Conservation (phyloP, 2,888 invertebrate species). For the Cheiracanthium punctorium region DNA sequence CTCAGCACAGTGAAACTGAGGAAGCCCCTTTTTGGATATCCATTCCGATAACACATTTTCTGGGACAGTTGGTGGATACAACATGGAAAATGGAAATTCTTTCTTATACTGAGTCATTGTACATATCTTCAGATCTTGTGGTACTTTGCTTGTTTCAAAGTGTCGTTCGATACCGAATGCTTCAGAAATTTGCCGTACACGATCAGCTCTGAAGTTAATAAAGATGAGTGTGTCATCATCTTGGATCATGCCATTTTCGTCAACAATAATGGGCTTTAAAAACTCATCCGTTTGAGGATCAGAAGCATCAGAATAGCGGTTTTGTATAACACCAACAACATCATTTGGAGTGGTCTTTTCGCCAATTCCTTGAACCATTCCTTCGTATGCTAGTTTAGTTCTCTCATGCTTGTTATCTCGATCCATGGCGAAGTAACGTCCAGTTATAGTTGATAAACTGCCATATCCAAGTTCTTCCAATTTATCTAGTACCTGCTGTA, state of each 20-base stretch:
- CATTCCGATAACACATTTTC: constrained; percentile 78
- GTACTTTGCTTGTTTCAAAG: constrained; percentile 73
- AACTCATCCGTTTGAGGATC: constrained; percentile 77
- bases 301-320: constrained; percentile 73
- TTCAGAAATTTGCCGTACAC: constrained; percentile 77
- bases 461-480: constrained; percentile 70
- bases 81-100: constrained; percentile 76
- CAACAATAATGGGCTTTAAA: constrained; percentile 76
- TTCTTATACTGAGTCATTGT: constrained; percentile 78
- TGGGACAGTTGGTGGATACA: constrained; percentile 76
- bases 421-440: constrained; percentile 78
- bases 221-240: constrained; percentile 77
- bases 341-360: constrained; percentile 73
- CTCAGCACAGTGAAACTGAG: constrained; percentile 77
- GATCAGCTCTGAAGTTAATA: constrained; percentile 77
- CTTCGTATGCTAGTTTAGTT: constrained; percentile 76
- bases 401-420: constrained; percentile 75
- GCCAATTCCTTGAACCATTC: constrained; percentile 76
- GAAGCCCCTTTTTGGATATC: constrained; percentile 74
- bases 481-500: constrained; percentile 71
- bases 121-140: constrained; percentile 72
- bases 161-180: constrained; percentile 74
- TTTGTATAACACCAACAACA: constrained; percentile 73
- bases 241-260: constrained; percentile 74
- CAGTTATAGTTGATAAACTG: constrained; percentile 75